Evolutionary conservation across 2,113 vertebrate species (phyloP), one percentile per base, ranked within the genome.

Genomic region (Naja naja): DNA sequence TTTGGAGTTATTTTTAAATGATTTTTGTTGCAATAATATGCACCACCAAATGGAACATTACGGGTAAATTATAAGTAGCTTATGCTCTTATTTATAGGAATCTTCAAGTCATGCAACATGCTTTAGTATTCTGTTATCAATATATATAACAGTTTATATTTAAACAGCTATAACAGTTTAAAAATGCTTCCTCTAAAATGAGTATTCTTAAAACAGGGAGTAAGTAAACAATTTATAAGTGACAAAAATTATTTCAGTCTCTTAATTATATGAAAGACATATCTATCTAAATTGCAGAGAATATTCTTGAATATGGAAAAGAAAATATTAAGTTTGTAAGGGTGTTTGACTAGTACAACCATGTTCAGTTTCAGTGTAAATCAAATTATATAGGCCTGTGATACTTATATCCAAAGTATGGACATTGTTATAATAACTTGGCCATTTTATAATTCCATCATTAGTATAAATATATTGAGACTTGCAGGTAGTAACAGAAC

Each of bases 391-490:
- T 53, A 56, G 93, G 64, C 92, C 39, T 47, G 25, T 18, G 34
- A 22, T 69, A 23, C n/a, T 53, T 60, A n/a, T 11, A 45, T 11
- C 18, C 10, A 47, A 85, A 53, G 30, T 23, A 39, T 0, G 0
- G 74, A 10, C 47, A 92, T 4, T 22, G 34, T 43, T 22, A n/a
- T 47, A 93, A 30, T 0, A 1, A 74, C 89, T 95, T 85, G 92
- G 86, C 45, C 0, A 0, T 94, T 92, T 93, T 81, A 0, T 23
- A 25, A 74, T 94, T 22, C 92, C 81, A 45, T 52, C 25, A 87
- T 52, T 81, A 91, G 85, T 74, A 93, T 81, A 89, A 97, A 85
- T 90, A 90, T 94, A 87, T 39, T 43, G 87, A n/a, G 94, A 93
- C 93, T 85, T 96, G 95, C 93, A 95, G 94, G 88, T 0, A 85